phyloP scores from a whole-genome alignment of 2,797 vertebrate genomes.

The Mormyrus hasselquistii region DNA sequence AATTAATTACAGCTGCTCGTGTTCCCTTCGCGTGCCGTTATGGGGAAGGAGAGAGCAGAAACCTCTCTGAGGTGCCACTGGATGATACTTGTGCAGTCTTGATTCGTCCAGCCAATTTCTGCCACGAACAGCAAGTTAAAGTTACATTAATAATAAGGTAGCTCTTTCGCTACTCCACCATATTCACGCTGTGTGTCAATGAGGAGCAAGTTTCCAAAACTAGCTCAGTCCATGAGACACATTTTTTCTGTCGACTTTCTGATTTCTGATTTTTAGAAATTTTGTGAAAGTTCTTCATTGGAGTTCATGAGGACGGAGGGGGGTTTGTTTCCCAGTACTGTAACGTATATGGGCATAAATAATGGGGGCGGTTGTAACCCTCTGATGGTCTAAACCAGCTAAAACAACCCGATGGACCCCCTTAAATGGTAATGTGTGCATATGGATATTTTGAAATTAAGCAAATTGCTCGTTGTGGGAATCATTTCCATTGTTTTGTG shows the following conservation, averaged over 20 bases:
- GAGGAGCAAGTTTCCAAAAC: neutral
- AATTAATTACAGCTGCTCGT: conserved; percentile 16
- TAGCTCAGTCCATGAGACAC: neutral
- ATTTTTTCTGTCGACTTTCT: neutral
- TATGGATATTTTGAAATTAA: neutral
- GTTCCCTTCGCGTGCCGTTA: neutral
- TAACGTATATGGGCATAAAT: neutral
- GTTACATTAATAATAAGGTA: neutral
- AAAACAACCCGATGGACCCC: no score
- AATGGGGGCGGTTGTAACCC: no score
- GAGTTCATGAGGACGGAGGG: neutral
- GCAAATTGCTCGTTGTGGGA: neutral
- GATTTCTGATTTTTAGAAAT: neutral
- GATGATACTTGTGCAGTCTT: neutral
- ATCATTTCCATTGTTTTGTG: neutral
- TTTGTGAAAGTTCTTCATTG: neutral
- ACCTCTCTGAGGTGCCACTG: neutral
- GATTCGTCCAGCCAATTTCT: neutral
- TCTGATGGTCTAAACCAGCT: no score
- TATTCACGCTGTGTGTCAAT: neutral
- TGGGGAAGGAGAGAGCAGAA: neutral
- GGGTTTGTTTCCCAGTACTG: neutral
- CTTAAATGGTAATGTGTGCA: neutral
- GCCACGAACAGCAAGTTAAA: neutral
- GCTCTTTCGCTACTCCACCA: neutral